Percentiles rank a stretch among this genome's conserved stretches.
Conservation (phyloP, 2,797 vertebrate genomes). For the Thripadectes ignobilis region DNA sequence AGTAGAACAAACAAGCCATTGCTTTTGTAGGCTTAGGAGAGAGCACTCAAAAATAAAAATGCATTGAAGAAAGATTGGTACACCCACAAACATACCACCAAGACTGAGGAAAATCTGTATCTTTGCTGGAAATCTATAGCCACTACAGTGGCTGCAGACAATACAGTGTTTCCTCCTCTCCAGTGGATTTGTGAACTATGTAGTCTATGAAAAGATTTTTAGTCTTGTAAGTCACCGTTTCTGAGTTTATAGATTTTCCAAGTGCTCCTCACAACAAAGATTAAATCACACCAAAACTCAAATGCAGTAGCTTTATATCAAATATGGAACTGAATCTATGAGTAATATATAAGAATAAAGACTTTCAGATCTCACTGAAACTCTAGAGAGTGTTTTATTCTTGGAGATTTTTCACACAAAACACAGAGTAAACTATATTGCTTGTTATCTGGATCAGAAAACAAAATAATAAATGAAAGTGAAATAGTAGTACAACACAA, state of each 20-base stretch:
- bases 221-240: not conserved
- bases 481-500: not conserved
- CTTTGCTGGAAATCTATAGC: not conserved
- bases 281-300: not conserved
- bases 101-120: not conserved
- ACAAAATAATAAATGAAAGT: not conserved
- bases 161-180: not conserved
- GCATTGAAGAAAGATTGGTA: not conserved
- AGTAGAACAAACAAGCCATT: not conserved
- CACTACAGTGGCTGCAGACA: not conserved
- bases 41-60: not conserved
- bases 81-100: not conserved
- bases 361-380: not conserved
- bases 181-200: not conserved
- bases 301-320: not conserved
- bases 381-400: not conserved
- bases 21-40: not conserved
- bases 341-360: not conserved
- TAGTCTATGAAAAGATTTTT: not conserved
- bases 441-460: not conserved
- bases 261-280: not conserved
- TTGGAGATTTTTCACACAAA: not conserved
- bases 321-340: not conserved
- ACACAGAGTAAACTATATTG: not conserved
- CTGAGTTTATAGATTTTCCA: not conserved